A percentile compares a stretch with the other conserved stretches of the same genome.
These are phyloP conservation scores for Crotalus helleri DNA, from an alignment of 2,113 vertebrate genomes.

Conservation along the genomic window DNA sequence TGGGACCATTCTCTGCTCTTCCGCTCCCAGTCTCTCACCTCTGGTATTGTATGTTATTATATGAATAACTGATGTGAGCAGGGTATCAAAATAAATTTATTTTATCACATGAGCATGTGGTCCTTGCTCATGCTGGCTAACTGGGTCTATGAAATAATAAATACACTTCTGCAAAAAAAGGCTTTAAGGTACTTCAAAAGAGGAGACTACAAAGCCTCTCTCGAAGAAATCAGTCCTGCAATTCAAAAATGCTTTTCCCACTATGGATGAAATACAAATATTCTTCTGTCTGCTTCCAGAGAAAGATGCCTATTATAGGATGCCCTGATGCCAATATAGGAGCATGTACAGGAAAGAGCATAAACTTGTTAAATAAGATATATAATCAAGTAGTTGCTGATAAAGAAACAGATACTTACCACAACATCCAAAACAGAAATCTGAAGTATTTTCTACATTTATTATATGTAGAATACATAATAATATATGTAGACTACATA, in stretches of 20 bases:
- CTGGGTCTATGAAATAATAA: not conserved
- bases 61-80: not conserved
- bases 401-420: not conserved
- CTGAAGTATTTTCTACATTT: conserved; percentile 5
- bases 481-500: too few species aligned
- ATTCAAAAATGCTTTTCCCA: not conserved
- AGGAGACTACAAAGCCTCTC: not conserved
- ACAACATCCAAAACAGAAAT: not conserved
- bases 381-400: conserved; percentile 54
- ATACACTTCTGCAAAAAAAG: not conserved
- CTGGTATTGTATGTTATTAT: not conserved
- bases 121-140: not conserved
- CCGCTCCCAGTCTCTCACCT: not conserved
- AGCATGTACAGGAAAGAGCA: conserved; percentile 43
- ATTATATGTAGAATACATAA: conserved; percentile 11
- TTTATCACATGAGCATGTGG: not conserved
- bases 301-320: not conserved
- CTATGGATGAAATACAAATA: not conserved
- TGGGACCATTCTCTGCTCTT: not conserved
- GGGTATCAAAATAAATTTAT: not conserved
- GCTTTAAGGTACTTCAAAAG: not conserved
- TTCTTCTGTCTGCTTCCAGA: not conserved
- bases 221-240: not conserved
- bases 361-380: conserved; percentile 35
- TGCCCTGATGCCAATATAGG: not conserved